phyloP scores from a whole-genome alignment of 2,797 vertebrate species.

The Sebastes flavidus region DNA sequence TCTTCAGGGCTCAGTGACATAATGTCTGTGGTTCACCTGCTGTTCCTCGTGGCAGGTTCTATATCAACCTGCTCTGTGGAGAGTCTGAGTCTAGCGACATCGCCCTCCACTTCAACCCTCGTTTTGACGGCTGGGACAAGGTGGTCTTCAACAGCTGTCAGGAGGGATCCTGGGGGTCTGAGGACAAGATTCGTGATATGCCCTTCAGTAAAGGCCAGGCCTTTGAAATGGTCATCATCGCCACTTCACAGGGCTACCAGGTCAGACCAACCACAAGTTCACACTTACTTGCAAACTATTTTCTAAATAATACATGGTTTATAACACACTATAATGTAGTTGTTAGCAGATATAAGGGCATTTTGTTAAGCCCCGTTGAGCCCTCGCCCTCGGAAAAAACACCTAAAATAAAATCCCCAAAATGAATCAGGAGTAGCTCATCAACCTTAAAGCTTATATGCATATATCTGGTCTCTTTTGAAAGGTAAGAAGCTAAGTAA shows the following conservation, averaged over 20 bases:
- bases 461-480: no score
- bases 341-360: no score
- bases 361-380: no score
- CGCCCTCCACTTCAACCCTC: constrained; percentile 83
- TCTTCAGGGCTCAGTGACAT: background rate
- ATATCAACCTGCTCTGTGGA: constrained; percentile 80
- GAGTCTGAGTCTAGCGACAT: constrained; percentile 75
- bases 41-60: constrained; percentile 63
- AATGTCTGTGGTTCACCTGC: background rate
- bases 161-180: constrained; percentile 63
- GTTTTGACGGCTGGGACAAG: constrained; percentile 80
- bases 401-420: no score
- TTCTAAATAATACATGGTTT: background rate
- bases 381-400: no score
- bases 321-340: no score
- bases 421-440: no score
- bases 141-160: constrained; percentile 84
- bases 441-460: no score
- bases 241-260: constrained; percentile 78
- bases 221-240: constrained; percentile 81
- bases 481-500: no score
- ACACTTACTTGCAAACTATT: background rate
- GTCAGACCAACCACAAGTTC: constrained; percentile 53
- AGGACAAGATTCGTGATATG: constrained; percentile 71
- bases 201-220: constrained; percentile 77